Conservation (phyloP, 2,797 vertebrate genomes). For the Hippopotamyrus pictus region DNA sequence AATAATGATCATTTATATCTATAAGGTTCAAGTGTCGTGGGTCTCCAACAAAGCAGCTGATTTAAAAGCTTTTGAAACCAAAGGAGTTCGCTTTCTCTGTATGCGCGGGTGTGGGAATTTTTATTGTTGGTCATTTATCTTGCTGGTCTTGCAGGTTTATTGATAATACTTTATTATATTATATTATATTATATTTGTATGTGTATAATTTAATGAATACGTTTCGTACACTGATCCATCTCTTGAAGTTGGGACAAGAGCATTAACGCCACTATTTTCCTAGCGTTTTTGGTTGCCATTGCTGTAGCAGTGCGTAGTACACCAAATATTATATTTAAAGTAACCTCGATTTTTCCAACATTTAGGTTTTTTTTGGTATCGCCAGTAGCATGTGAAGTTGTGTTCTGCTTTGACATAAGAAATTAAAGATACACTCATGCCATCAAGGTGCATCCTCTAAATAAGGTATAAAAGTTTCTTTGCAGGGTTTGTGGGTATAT, state of each 20-base stretch:
- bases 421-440: neutral
- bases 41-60: neutral
- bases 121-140: neutral
- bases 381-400: neutral
- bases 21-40: neutral
- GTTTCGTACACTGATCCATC: neutral
- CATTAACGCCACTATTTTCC: neutral
- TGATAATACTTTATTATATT: neutral
- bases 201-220: neutral
- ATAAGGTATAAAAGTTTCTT: neutral
- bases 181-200: neutral
- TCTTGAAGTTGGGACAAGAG: neutral
- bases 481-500: neutral
- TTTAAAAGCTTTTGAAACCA: neutral
- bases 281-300: neutral
- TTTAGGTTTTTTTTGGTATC: neutral
- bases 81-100: neutral
- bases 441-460: neutral
- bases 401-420: neutral
- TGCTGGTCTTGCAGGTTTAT: neutral
- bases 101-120: neutral
- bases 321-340: neutral
- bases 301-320: neutral
- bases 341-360: neutral
- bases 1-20: neutral